Evolutionary conservation across 2,113 vertebrate genomes (phyloP).

Genomic region (Damaliscus lunatus): DNA sequence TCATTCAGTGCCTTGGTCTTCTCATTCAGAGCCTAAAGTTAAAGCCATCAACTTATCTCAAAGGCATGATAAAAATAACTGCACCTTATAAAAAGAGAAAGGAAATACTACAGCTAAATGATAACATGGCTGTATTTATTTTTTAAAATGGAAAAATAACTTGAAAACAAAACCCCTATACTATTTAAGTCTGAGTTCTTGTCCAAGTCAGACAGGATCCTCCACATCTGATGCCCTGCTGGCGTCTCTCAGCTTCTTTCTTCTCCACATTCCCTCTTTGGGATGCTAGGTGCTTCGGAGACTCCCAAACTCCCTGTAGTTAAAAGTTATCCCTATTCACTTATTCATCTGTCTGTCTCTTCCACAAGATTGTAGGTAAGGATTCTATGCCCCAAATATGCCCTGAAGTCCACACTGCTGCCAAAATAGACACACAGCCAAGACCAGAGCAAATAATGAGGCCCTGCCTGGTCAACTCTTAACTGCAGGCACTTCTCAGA

Average conservation of each 20-base stretch:
- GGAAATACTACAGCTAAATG: background rate
- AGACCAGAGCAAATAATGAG: background rate
- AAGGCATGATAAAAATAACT: background rate
- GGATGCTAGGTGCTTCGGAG: fast-evolving
- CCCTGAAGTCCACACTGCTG: background rate
- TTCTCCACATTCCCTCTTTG: fast-evolving
- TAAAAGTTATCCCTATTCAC: background rate
- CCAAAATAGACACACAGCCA: background rate
- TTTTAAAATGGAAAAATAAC: background rate
- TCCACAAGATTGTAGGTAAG: background rate
- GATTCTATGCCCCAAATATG: background rate
- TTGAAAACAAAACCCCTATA: background rate
- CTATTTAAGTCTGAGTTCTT: background rate
- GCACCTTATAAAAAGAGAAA: background rate
- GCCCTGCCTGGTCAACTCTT: background rate
- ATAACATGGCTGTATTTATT: background rate
- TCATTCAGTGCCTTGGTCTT: background rate
- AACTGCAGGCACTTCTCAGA: background rate
- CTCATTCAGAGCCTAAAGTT: background rate
- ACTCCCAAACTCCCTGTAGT: background rate
- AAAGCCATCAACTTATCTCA: background rate
- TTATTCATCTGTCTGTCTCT: background rate
- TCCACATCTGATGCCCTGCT: fast-evolving
- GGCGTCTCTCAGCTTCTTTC: background rate
- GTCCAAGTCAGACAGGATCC: background rate